These are phyloP conservation scores for Syngnathus acus DNA, from an alignment of 2,797 vertebrate species.

Conservation along the genomic window DNA sequence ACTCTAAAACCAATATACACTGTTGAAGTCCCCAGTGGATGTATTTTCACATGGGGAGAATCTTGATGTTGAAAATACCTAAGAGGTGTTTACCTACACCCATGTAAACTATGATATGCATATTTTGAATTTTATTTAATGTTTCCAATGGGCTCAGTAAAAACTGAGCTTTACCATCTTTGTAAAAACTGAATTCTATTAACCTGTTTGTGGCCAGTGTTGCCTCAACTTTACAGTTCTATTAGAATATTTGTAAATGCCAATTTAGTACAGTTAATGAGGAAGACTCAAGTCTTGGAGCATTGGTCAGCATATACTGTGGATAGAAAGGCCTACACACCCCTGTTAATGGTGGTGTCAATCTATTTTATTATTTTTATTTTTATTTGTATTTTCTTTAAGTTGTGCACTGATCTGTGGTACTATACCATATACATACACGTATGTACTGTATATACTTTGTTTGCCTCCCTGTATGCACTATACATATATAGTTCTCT, in stretches of 20 bases:
- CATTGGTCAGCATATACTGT: slow-evolving; percentile 40
- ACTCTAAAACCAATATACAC: slow-evolving; percentile 61
- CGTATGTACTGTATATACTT: no score
- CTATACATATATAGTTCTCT: neutral
- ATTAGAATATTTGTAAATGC: slow-evolving; percentile 51
- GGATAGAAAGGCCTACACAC: no score
- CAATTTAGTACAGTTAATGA: slow-evolving; percentile 42
- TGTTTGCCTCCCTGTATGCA: neutral
- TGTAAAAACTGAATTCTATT: neutral
- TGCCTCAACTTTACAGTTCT: slow-evolving; percentile 15
- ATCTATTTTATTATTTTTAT: no score
- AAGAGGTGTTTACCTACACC: neutral
- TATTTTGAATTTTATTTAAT: neutral
- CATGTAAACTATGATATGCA: neutral
- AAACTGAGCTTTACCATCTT: neutral
- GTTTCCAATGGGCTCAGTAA: neutral
- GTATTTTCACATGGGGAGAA: slow-evolving; percentile 71
- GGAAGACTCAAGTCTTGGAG: slow-evolving; percentile 42
- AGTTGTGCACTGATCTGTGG: no score
- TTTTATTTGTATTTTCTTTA: no score
- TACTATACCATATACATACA: no score
- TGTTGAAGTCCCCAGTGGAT: slow-evolving; percentile 54
- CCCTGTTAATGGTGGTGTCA: no score
- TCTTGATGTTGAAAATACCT: slow-evolving; percentile 6
- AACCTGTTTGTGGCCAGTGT: slow-evolving; percentile 7